These are phyloP conservation scores for Melanaphis sacchari DNA, from an alignment of 1,140 invertebrate genomes.

Conservation along the genomic window DNA sequence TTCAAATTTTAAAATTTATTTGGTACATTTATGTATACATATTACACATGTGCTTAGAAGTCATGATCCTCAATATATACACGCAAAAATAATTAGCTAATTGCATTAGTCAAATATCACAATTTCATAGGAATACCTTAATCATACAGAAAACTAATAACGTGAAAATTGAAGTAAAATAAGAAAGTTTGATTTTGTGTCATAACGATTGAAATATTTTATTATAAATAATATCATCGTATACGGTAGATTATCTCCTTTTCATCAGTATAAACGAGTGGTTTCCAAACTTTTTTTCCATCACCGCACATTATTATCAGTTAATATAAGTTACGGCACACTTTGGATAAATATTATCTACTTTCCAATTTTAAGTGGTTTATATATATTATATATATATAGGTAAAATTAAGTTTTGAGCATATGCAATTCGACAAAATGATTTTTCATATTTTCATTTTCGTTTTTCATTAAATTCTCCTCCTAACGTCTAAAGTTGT, in stretches of 20 bases:
- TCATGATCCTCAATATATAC: not conserved
- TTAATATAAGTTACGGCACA: too few species aligned
- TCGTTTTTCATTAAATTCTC: not conserved
- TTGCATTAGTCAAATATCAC: not conserved
- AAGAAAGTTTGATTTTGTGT: not conserved
- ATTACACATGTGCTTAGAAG: not conserved
- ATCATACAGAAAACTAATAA: not conserved
- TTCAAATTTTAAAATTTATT: not conserved
- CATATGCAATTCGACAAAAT: not conserved
- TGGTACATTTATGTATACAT: not conserved
- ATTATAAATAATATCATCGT: not conserved
- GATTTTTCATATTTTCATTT: not conserved
- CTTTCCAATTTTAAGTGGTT: too few species aligned
- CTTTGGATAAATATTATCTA: too few species aligned
- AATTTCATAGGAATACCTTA: too few species aligned
- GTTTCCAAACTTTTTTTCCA: too few species aligned
- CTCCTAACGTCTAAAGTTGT: not conserved
- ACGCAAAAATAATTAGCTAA: not conserved
- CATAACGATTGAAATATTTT: not conserved
- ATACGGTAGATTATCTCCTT: not conserved
- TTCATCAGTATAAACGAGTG: slow-evolving; percentile 12
- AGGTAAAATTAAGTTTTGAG: too few species aligned
- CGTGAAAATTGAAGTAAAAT: not conserved
- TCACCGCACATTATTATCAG: too few species aligned
- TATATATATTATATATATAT: too few species aligned